Conservation (phyloP, 2,888 invertebrate genomes). For the Peribatodes rhomboidaria region DNA sequence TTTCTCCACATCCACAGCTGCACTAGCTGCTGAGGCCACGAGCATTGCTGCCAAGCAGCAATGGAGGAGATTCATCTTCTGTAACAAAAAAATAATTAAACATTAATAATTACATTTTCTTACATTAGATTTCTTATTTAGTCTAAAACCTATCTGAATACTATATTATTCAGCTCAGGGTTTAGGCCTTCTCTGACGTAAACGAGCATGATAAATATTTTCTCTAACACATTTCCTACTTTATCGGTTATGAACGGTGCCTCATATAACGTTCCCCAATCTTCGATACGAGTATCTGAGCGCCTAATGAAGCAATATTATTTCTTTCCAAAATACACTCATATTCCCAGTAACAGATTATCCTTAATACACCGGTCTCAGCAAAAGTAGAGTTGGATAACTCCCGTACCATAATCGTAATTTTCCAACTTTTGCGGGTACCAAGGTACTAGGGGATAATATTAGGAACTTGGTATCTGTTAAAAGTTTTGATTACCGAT, state of each 20-base stretch:
- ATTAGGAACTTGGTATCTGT: slow-evolving; percentile 61
- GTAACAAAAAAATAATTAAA: slow-evolving; percentile 57
- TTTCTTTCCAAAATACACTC: slow-evolving; percentile 42
- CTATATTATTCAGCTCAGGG: neutral
- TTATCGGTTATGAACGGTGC: neutral
- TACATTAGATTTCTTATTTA: neutral
- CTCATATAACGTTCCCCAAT: slow-evolving; percentile 12
- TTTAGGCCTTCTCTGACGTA: neutral
- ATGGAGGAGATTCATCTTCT: slow-evolving; percentile 76
- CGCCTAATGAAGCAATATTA: slow-evolving; percentile 31
- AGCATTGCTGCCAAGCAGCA: slow-evolving; percentile 66
- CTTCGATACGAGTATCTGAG: slow-evolving; percentile 20
- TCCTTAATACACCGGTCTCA: slow-evolving; percentile 49
- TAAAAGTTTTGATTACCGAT: slow-evolving; percentile 48
- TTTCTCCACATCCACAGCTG: slow-evolving; percentile 83
- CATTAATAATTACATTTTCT: neutral
- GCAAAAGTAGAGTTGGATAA: slow-evolving; percentile 58
- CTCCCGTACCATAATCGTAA: slow-evolving; percentile 62
- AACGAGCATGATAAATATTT: neutral
- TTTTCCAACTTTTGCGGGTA: slow-evolving; percentile 55
- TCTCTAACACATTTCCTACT: slow-evolving; percentile 3
- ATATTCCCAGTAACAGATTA: slow-evolving; percentile 46
- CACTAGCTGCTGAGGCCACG: slow-evolving; percentile 50
- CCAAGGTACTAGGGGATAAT: slow-evolving; percentile 47
- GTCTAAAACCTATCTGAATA: neutral